Evolutionary conservation across 2,113 vertebrate genomes (phyloP).

Genomic region (Dasypus novemcinctus): DNA sequence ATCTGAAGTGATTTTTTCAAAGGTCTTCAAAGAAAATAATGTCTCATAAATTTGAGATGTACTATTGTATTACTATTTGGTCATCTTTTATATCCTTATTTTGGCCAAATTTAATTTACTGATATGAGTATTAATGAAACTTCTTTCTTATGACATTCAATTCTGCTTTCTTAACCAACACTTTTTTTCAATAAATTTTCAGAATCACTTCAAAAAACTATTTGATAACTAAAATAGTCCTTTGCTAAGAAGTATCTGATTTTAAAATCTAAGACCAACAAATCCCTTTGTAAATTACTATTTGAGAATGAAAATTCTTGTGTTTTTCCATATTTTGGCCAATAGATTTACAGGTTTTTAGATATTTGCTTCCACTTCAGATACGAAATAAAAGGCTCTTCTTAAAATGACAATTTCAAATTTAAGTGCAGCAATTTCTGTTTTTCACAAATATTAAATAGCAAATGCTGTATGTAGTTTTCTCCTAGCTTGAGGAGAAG

Average conservation of each 20-base stretch:
- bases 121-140: neutral
- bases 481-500: constrained; percentile 29
- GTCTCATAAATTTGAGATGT: constrained; percentile 6
- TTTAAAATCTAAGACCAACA: constrained; percentile 39
- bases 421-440: constrained; percentile 45
- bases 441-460: constrained; percentile 58
- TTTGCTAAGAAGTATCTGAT: neutral
- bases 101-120: neutral
- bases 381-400: constrained; percentile 62
- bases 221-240: neutral
- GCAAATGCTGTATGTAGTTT: neutral
- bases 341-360: neutral
- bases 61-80: neutral
- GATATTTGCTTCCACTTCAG: constrained; percentile 62
- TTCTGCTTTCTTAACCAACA: neutral
- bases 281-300: constrained; percentile 5
- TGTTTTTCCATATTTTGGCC: constrained; percentile 32
- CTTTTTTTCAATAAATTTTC: constrained; percentile 45
- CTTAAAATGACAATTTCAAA: constrained; percentile 69
- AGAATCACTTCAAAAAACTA: constrained; percentile 32
- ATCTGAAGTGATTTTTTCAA: constrained; percentile 50
- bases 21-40: neutral
- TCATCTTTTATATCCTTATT: constrained; percentile 23
- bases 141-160: neutral
- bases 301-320: constrained; percentile 12